phyloP scores from a whole-genome alignment of 2,888 invertebrate genomes.

The Ariolimax columbianus region DNA sequence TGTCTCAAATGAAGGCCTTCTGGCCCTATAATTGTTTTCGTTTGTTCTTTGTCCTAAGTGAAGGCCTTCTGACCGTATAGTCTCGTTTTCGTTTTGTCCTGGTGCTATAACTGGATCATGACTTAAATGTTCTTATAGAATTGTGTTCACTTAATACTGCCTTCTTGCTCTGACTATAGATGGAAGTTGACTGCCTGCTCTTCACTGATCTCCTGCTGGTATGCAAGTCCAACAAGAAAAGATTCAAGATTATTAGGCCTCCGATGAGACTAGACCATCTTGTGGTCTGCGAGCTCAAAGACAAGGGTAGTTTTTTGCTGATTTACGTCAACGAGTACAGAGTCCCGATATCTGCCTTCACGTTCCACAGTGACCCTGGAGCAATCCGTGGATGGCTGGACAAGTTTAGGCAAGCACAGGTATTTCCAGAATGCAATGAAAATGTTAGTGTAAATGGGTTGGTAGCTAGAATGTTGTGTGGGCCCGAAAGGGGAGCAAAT shows the following conservation, averaged over 20 bases:
- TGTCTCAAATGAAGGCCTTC: too few species aligned
- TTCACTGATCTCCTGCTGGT: constrained; percentile 95
- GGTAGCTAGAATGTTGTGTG: too few species aligned
- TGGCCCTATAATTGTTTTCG: too few species aligned
- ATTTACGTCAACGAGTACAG: constrained; percentile 91
- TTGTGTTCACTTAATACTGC: too few species aligned
- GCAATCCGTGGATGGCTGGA: constrained; percentile 83
- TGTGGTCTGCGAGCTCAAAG: constrained; percentile 82
- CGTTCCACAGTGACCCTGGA: constrained; percentile 84
- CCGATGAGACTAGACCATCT: constrained; percentile 89
- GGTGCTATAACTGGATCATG: too few species aligned
- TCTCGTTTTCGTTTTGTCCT: too few species aligned
- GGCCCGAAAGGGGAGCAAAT: too few species aligned
- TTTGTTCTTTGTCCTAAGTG: too few species aligned
- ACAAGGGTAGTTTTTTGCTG: constrained; percentile 83
- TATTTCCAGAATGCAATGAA: constrained; percentile 63
- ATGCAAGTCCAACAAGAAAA: constrained; percentile 84
- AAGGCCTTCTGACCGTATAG: too few species aligned
- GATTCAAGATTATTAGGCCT: constrained; percentile 86
- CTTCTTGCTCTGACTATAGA: constrained; percentile 77
- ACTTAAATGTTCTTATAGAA: too few species aligned
- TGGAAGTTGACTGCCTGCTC: constrained; percentile 92
- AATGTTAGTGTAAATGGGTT: too few species aligned
- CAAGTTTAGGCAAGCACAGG: constrained; percentile 87
- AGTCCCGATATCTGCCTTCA: constrained; percentile 87